Conservation (phyloP, 2,888 invertebrate genomes). For the Andrena minutula region DNA sequence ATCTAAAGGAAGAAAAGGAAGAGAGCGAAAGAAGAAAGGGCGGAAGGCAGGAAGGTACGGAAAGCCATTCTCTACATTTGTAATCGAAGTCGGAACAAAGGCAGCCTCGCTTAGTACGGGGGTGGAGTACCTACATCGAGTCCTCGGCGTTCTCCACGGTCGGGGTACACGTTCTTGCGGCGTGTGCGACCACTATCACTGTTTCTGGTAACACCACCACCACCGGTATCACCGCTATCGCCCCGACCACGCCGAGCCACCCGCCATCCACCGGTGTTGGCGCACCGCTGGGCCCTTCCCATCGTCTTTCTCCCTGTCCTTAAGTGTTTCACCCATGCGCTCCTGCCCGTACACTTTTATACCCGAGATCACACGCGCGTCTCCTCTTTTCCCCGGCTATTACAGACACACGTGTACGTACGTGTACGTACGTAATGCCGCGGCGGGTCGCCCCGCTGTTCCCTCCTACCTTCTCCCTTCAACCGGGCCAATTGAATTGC, state of each 20-base stretch:
- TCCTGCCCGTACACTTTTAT: conserved; percentile 22
- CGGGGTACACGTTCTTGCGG: conserved; percentile 52
- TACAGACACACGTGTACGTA: conserved; percentile 17
- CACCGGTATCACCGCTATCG: conserved; percentile 36
- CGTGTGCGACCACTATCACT: conserved; percentile 56
- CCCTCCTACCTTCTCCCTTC: conserved; percentile 45
- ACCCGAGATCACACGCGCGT: conserved; percentile 42
- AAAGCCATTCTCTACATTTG: conserved; percentile 76
- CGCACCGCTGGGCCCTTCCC: conserved; percentile 8
- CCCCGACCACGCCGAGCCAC: conserved; percentile 13
- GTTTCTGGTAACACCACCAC: conserved; percentile 59
- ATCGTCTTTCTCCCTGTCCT: conserved; percentile 37
- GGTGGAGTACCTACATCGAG: conserved; percentile 60
- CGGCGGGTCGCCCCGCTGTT: conserved; percentile 33
- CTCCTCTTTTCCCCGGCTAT: conserved; percentile 25
- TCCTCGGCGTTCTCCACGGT: conserved; percentile 49
- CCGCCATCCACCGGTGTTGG: not conserved
- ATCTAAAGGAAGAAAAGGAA: conserved; percentile 38
- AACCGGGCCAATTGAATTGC: conserved; percentile 74
- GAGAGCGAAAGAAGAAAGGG: conserved; percentile 37
- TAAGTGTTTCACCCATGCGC: conserved; percentile 49
- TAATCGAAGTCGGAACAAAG: conserved; percentile 80
- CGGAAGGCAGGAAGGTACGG: conserved; percentile 36
- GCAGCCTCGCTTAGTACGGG: conserved; percentile 52
- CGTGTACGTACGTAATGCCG: not conserved